phyloP scores from a whole-genome alignment of 2,113 vertebrate species.

The Dipodomys merriami region DNA sequence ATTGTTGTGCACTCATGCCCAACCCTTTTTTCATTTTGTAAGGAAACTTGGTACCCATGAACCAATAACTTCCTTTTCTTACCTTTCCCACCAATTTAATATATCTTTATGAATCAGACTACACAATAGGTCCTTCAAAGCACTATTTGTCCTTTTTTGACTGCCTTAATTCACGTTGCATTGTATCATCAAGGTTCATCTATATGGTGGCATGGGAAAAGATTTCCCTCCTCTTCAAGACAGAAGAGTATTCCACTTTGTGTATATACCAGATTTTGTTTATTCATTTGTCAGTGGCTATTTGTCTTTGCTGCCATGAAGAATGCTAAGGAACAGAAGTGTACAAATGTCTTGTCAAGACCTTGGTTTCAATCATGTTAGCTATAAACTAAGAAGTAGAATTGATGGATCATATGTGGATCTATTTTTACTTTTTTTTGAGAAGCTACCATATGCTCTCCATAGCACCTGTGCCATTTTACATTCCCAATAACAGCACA shows the following conservation, averaged over 20 bases:
- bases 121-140: background rate
- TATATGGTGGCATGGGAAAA: background rate
- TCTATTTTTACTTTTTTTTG: conserved; percentile 20
- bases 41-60: background rate
- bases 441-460: background rate
- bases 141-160: background rate
- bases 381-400: background rate
- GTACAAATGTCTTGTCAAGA: background rate
- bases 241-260: background rate
- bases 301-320: background rate
- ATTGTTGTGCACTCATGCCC: background rate
- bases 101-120: no score
- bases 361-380: background rate
- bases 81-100: background rate
- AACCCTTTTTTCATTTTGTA: background rate
- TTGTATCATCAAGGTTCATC: background rate
- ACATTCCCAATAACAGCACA: background rate
- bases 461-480: background rate
- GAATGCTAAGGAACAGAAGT: background rate
- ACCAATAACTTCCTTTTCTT: background rate
- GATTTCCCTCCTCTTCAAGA: background rate
- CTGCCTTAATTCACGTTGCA: background rate
- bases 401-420: background rate
- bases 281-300: background rate
- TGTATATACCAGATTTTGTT: background rate